phyloP scores from a whole-genome alignment of 2,113 vertebrate species.

The Malurus elegans region DNA sequence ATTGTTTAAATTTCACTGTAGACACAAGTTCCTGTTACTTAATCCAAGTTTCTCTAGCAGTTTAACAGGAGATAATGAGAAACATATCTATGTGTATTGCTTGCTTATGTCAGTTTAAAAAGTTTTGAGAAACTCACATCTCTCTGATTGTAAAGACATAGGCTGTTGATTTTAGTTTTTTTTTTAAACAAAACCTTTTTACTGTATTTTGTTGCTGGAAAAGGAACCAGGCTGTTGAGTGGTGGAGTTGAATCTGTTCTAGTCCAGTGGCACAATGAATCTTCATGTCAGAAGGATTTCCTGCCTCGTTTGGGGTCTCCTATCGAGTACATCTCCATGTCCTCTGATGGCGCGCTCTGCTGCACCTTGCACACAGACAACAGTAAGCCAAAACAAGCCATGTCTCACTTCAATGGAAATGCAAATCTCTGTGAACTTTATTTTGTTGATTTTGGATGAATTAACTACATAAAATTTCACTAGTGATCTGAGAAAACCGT shows the following conservation, averaged over 20 bases:
- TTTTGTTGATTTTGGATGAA: background rate
- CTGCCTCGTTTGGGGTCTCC: conserved; percentile 88
- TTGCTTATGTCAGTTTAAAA: background rate
- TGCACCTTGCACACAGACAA: conserved; percentile 91
- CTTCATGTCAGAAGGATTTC: conserved; percentile 82
- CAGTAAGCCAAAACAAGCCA: conserved; percentile 76
- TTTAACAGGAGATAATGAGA: background rate
- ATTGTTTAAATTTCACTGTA: background rate
- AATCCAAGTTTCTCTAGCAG: background rate
- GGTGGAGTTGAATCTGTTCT: conserved; percentile 92
- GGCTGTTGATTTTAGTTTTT: background rate
- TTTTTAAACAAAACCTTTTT: background rate
- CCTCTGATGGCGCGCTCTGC: conserved; percentile 82
- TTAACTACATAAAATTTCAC: background rate
- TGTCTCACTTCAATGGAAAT: background rate
- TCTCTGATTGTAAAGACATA: background rate
- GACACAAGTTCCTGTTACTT: background rate
- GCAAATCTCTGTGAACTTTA: background rate
- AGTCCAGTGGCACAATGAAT: conserved; percentile 85
- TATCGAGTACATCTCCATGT: conserved; percentile 83
- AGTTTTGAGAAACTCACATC: background rate
- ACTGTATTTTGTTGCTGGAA: background rate
- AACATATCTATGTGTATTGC: background rate
- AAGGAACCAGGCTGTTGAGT: conserved; percentile 89
- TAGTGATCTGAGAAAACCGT: background rate